These are phyloP conservation scores for Laticauda colubrina DNA, from an alignment of 2,113 vertebrate species.

Conservation along the genomic window DNA sequence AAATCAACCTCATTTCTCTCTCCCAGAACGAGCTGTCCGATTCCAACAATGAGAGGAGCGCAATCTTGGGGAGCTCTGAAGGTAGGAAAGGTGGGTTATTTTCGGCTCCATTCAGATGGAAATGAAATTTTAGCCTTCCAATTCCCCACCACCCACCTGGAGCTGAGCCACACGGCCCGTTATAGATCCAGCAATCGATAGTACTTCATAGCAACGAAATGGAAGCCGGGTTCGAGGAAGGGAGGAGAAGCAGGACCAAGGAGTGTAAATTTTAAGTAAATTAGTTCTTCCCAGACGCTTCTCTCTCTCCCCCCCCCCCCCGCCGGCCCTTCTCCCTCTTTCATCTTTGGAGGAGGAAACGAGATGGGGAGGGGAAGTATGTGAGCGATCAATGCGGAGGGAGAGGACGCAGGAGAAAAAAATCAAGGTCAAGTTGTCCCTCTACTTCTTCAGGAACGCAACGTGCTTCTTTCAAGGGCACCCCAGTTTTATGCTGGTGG, in stretches of 20 bases:
- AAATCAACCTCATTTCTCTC: slow-evolving; percentile 25
- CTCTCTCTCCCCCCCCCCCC: neutral
- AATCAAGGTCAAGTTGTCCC: neutral
- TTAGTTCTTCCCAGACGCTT: slow-evolving; percentile 40
- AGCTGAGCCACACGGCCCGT: slow-evolving; percentile 49
- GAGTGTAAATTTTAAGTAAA: slow-evolving; percentile 64
- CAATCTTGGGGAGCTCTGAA: slow-evolving; percentile 57
- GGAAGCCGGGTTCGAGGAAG: slow-evolving; percentile 13
- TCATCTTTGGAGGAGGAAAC: neutral
- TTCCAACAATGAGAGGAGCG: slow-evolving; percentile 49
- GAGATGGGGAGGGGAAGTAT: neutral
- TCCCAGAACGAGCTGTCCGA: slow-evolving; percentile 56
- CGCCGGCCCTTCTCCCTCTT: neutral
- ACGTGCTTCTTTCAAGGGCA: neutral
- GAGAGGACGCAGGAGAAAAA: neutral
- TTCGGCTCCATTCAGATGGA: slow-evolving; percentile 66
- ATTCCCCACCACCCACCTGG: slow-evolving; percentile 61
- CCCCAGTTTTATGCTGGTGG: neutral
- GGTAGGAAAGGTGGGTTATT: slow-evolving; percentile 60
- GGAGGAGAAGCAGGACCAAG: slow-evolving; percentile 42
- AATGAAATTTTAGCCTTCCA: slow-evolving; percentile 56
- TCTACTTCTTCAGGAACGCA: neutral
- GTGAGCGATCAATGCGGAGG: neutral
- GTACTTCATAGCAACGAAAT: slow-evolving; percentile 60
- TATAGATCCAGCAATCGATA: slow-evolving; percentile 69